Base-by-base conservation (phyloP, 53 echinoderm and acorn worm genomes). In the Actinopyga echinites region DNA sequence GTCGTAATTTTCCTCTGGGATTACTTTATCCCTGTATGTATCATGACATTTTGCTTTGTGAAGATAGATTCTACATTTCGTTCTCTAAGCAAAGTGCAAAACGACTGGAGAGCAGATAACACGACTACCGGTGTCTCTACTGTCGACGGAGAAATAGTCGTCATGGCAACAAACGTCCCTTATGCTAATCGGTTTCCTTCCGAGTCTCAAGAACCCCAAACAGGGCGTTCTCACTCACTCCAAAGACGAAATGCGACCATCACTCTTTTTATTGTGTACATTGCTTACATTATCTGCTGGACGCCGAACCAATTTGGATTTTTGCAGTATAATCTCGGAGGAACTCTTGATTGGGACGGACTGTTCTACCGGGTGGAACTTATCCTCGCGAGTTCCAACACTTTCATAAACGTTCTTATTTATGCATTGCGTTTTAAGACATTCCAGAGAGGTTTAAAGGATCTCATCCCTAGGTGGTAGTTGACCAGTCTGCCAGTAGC, bases 251-350 rank as follows among this genome's bases (percentile, higher is more conserved):
- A 95, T 61, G 79, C 91, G 29, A 92, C 95, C 68, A 87, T 90
- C 58, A 95, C 95, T 1, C 80, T 91, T 7, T 81, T 89, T 21
- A 87, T 85, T 54, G 83, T 95, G 28, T 95, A 82, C 35, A 28
- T 92, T 40, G 68, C 83, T 13, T 95, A 89, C 83, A 60, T 93
- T 26, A 87, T 93, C 66, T 93, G 93, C 83, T 93, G 93, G 93
- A 85, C 91, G 0, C 88, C 84, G 6, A 84, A 93, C 67, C 93
- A 93, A 54, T 85, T 88, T 67, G 84, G 82, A 6, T 89, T 93
- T 67, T 74, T 91, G 31, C 86, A 86, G 85, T 91, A 81, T 78
- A 93, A 89, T 44, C 75, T 90, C 8, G 88, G 88, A 37, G 91
- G 93, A 2, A 17, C 43, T 0, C 55, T 89, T 24, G 86, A 86